Evolutionary conservation across 1,140 invertebrate genomes (phyloP), one percentile per base, ranked within the genome.

Genomic region (Panagrolaimus sp.): DNA sequence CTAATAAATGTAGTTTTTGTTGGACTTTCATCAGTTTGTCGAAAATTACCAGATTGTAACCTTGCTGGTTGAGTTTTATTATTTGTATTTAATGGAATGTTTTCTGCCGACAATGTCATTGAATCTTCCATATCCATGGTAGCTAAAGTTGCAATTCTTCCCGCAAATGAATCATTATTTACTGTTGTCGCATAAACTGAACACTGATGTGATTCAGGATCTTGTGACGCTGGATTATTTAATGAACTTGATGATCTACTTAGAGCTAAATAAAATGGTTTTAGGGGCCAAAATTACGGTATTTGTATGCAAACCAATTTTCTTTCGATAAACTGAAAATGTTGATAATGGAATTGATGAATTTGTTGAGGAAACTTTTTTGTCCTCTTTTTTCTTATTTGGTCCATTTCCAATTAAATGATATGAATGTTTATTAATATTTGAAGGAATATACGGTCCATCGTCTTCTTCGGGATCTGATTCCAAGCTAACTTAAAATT

Each of bases 1-100:
- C 68, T 70, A 15, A 70, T 17, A 38, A 38, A 38, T 15, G 43
- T 70, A 7, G 68, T 70, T 43, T 67, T 70, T 44, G 68, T 70
- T 38, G 68, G 63, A 32, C 44, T 48, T 38, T 70, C 68, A 38
- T 70, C 68, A 4, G 67, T 26, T 24, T 38, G 68, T 28, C 32
- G 32, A 38, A 38, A 38, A 38, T 38, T 38, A 38, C 32, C 32
- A 2, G 32, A 38, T 38, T 38, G 32, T 38, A 38, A 7, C 32
- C 32, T 38, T 38, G 32, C 32, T 38, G 32, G 32, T 38, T 38
- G 32, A 38, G 32, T 4, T 38, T 38, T 38, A n/a, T 32, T 21
- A 48, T 28, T 43, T 26, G 14, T 45, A 38, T 24, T 38, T 10
- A 17, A 21, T 38, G 32, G 32, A 38, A 38, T 38, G 7, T 38